Evolutionary conservation across 2,113 vertebrate species (phyloP), one percentile per base, ranked within the genome.

Genomic region (Marmota flaviventris): DNA sequence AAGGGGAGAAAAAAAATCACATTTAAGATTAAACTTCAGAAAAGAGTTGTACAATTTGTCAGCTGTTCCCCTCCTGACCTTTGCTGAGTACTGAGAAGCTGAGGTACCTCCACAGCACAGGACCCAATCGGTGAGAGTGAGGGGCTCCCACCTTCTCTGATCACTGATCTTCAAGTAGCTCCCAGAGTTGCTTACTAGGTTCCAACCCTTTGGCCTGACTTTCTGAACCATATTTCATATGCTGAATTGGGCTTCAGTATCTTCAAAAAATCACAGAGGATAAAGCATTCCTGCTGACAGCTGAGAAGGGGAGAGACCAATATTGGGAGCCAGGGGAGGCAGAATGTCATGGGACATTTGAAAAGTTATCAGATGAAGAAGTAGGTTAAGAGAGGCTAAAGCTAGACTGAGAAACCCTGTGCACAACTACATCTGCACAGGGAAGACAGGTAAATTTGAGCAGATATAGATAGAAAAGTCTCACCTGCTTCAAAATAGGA

Each of bases 131-230:
- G 91, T 58, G 85, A 94, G 91, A 93, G 56, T 84, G 86, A 94
- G 73, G 76, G 67, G 67, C 95, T 94, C 92, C 94, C 84, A 83
- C 93, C 82, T 86, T 45, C 95, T 98, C 95, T 98, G 94, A 97
- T 93, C 94, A 96, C 24, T 29, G 18, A 0, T 82, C 93, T 97
- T 98, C 89, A 92, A 96, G 96, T 93, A 97, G 93, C 94, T 98
- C 96, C 97, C 96, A 94, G 93, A 78, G 91, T 5, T 8, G 3
- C 83, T 93, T 96, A 94, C 1, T 0, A 83, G 93, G 90, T 93
- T 92, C 92, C 75, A 39, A 92, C 86, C 92, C 58, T 67, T 0
- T 8, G 2, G 45, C 24, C 42, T 34, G 51, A 58, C 34, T 73
- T 69, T 37, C 65, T 63, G 56, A 58, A 25, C 45, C 75, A 51